phyloP scores from a whole-genome alignment of 2,113 vertebrate genomes.

The human region DNA sequence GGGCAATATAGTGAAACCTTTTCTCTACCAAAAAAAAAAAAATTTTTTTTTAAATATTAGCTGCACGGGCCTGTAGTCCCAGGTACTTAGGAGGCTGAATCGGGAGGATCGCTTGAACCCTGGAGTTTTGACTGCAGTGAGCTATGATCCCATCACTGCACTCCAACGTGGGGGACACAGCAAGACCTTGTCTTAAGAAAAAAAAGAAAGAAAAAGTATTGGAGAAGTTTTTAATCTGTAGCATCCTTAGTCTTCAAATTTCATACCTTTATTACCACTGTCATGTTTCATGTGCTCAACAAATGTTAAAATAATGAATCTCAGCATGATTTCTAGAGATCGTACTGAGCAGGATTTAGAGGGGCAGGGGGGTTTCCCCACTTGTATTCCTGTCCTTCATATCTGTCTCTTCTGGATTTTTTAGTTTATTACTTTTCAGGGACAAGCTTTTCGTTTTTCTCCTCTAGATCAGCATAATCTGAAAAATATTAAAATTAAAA shows the following conservation, averaged over 20 bases:
- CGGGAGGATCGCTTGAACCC: too few relatives aligned
- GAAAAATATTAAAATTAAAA: slow-evolving; percentile 53
- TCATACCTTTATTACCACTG: not conserved
- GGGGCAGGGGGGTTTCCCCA: rapidly evolving
- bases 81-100: too few relatives aligned
- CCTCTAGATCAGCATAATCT: not conserved
- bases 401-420: not conserved
- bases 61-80: too few relatives aligned
- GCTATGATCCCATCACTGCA: too few relatives aligned
- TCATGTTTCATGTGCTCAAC: not conserved
- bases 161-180: too few relatives aligned
- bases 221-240: not conserved
- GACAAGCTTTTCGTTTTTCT: not conserved
- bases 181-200: too few relatives aligned
- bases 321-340: not conserved
- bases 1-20: too few relatives aligned
- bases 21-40: too few relatives aligned
- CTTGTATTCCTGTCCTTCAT: not conserved
- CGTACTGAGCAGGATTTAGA: not conserved
- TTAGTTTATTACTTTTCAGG: not conserved
- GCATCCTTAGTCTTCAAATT: not conserved
- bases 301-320: not conserved
- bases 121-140: too few relatives aligned
- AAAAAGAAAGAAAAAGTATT: too few relatives aligned
- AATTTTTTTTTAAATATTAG: too few relatives aligned